Evolutionary conservation across 2,797 vertebrate genomes (phyloP), one percentile per base, ranked within the genome.

Genomic region (Enteromius mattozi): DNA sequence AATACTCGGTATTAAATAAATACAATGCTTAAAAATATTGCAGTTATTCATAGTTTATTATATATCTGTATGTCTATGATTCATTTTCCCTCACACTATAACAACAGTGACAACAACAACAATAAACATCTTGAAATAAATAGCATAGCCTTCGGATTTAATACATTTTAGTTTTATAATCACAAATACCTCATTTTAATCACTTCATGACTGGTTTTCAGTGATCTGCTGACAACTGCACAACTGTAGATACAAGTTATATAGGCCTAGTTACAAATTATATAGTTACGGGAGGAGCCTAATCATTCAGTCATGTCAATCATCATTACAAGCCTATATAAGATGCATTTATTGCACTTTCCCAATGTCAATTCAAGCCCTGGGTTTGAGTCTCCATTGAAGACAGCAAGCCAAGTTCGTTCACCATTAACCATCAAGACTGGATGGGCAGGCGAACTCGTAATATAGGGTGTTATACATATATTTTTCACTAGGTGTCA

Each of bases 401-500:
- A 10, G 24, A 61, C 59, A 61, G 59, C 59, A 14, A 61, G 24
- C 59, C 59, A 61, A 61, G 59, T 61, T 27, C 0, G 2, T 61
- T 61, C 24, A 27, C 59, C 59, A 27, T 61, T 61, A 61, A 61
- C 24, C 59, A 61, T 27, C 59, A 61, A 2, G 12, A 61, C 12
- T 27, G 12, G 12, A 27, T 24, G 54, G 21, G 54, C 54, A 59
- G 9, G 8, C 9, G 0, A 8, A 30, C 6, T 49, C 0, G 3
- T 54, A 1, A 51, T n/a, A 56, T 27, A 47, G 24, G 14, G 27
- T 61, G 79, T 59, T 10, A 81, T 81, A 30, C n/a, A 81, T 70
- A 4, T 59, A 27, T 59, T 59, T 42, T 4, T 24, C 79, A 59
- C 66, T 16, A 81, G 79, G n/a, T 70, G 79, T 42, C 79, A 81